Base-by-base conservation (phyloP, 2,888 invertebrate genomes). In the Caradrina kadenii region DNA sequence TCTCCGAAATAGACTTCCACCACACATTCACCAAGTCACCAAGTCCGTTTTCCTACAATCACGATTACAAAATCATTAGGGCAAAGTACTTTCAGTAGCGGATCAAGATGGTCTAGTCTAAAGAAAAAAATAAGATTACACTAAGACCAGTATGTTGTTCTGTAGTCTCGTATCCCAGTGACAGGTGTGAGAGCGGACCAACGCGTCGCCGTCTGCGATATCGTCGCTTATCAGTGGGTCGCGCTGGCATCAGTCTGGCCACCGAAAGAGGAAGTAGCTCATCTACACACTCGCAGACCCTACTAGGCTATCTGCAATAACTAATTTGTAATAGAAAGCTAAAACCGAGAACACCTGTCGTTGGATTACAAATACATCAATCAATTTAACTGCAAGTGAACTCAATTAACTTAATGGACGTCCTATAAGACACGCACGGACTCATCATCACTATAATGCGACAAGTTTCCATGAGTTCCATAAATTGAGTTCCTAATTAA, bases 121-220 rank as follows among this genome's bases (percentile, higher is more conserved):
- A 39, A 13, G 11, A 60, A 69, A 69, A 70, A 53, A 68, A 61
- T 52, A 63, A 61, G 73, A 80, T 76, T 48, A 61, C 39, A 21
- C 19, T 53, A 15, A 60, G 56, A 15, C 2, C 10, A 21, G 19
- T 48, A 8, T 15, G 48, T 55, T 21, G 22, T 45, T 42, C 5
- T 45, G 45, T 54, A 53, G 53, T 26, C 48, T 54, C 55, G 50
- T 81, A 69, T 67, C 63, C 68, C 42, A 59, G 62, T 63, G 74
- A 59, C 83, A 79, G 73, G 69, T 81, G 79, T 54, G 72, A 62
- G 55, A 56, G 62, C 52, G 58, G 54, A 63, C 49, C 66, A 58
- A 48, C 39, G 39, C 39, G 39, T 35, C 39, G 60, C 49, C 42
- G 50, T 13, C 64, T 15, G 39, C 49, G 63, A 64, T 64, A 68